These are phyloP conservation scores for Dendrolimus kikuchii DNA, from an alignment of 1,140 invertebrate genomes.

Conservation along the genomic window DNA sequence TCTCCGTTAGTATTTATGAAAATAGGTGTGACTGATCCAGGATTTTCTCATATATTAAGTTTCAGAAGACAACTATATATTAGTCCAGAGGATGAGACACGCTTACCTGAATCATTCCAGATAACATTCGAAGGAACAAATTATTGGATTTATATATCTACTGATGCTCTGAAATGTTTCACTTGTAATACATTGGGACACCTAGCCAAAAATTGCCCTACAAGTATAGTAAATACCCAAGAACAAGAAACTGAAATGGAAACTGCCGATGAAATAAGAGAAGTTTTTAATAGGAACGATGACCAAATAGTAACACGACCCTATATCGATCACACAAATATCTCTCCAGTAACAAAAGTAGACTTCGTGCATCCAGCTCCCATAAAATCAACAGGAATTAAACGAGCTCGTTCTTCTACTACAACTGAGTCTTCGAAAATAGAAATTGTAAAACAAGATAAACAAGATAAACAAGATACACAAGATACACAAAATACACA, in stretches of 20 bases:
- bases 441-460: conserved; percentile 4
- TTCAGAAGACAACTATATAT: conserved; percentile 13
- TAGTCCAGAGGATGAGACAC: conserved; percentile 8
- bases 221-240: conserved; percentile 3
- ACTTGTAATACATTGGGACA: conserved; percentile 13
- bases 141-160: conserved; percentile 15
- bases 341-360: too few relatives aligned
- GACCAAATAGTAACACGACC: neutral
- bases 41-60: conserved; percentile 14
- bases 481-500: too few relatives aligned
- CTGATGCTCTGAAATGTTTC: conserved; percentile 14
- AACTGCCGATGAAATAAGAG: conserved; percentile 4
- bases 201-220: conserved; percentile 17
- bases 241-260: conserved; percentile 1
- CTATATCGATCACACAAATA: too few relatives aligned
- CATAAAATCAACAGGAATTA: conserved; percentile 2
- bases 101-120: conserved; percentile 10
- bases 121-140: conserved; percentile 9
- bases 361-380: neutral
- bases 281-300: conserved; percentile 6
- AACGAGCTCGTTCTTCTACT: conserved; percentile 8
- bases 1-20: conserved; percentile 17
- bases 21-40: conserved; percentile 13
- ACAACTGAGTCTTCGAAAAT: conserved; percentile 5
- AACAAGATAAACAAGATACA: too few relatives aligned